Conservation (phyloP, 2,797 vertebrate genomes). For the Nasua narica region DNA sequence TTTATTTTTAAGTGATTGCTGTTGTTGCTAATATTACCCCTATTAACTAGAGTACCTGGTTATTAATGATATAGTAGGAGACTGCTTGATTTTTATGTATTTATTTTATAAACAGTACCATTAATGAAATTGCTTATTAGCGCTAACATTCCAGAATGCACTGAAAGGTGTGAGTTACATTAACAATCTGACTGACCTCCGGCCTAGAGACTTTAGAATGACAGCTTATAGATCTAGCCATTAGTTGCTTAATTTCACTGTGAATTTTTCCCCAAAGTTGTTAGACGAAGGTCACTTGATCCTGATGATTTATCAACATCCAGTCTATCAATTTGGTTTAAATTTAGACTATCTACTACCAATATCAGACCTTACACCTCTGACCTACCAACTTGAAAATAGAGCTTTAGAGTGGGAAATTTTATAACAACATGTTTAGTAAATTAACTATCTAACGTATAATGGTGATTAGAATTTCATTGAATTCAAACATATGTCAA, state of each 20-base stretch:
- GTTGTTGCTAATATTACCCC: background rate
- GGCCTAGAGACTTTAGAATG: background rate
- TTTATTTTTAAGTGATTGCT: background rate
- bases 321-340: conserved; percentile 42
- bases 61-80: background rate
- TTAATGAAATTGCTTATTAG: conserved; percentile 41
- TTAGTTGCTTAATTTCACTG: background rate
- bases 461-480: conserved; percentile 32
- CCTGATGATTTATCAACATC: conserved; percentile 36
- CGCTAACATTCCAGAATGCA: background rate
- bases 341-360: conserved; percentile 41
- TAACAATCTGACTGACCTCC: background rate
- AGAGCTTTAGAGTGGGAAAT: background rate
- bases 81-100: background rate
- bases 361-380: conserved; percentile 13
- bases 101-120: background rate
- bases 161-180: background rate
- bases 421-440: conserved; percentile 20
- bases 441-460: background rate
- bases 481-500: conserved; percentile 40
- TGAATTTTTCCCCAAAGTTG: background rate
- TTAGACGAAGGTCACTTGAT: background rate
- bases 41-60: background rate
- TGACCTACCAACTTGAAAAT: background rate
- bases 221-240: conserved; percentile 10